Conservation (phyloP, 2,113 vertebrate genomes). For the Chamaea fasciata region DNA sequence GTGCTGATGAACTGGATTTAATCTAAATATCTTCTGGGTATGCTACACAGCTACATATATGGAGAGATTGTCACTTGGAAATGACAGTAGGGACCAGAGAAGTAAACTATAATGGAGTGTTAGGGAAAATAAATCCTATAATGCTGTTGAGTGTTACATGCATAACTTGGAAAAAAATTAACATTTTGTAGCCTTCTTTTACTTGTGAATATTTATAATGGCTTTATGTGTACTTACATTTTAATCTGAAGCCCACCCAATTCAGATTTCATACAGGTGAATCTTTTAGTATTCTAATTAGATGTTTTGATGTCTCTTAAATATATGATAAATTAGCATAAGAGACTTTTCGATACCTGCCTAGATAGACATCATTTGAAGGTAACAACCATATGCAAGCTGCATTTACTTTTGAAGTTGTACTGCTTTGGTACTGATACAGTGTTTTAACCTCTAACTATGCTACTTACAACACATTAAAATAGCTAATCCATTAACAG, state of each 20-base stretch:
- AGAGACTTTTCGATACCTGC: background rate
- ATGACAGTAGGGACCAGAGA: background rate
- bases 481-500: slow-evolving; percentile 1
- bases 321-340: background rate
- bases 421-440: background rate
- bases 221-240: slow-evolving; percentile 43
- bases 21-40: background rate
- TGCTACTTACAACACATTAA: background rate
- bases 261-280: background rate
- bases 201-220: slow-evolving; percentile 56
- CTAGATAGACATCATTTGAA: background rate
- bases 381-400: background rate
- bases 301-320: background rate
- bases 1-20: background rate
- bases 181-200: background rate
- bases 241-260: background rate
- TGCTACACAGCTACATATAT: background rate
- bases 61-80: background rate
- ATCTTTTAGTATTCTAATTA: background rate
- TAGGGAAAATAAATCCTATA: background rate
- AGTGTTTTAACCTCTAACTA: background rate
- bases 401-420: background rate
- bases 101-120: background rate
- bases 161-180: background rate
- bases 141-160: background rate